Conservation (phyloP, 2,797 vertebrate genomes). For the Poeciliopsis paucimaculata region DNA sequence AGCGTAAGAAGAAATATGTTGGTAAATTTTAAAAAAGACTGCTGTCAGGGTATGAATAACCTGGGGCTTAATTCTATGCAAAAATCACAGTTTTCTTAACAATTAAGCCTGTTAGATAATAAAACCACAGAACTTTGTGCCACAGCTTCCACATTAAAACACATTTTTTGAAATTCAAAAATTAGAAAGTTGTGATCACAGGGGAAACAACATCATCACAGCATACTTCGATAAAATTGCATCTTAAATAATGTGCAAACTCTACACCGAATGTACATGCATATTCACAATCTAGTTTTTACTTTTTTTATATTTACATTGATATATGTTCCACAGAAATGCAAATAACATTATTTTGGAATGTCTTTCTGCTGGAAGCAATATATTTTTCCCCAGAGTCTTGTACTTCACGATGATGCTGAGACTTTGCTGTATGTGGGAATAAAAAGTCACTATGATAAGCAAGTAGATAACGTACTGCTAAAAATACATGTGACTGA, state of each 20-base stretch:
- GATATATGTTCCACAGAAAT: too few relatives aligned
- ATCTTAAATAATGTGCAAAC: background rate
- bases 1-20: background rate
- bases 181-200: background rate
- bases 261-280: background rate
- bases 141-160: background rate
- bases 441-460: slow-evolving; percentile 69
- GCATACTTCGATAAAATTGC: background rate
- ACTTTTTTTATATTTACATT: background rate
- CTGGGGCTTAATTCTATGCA: background rate
- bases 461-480: slow-evolving; percentile 67
- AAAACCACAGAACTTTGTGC: background rate
- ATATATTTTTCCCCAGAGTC: slow-evolving; percentile 16
- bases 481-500: slow-evolving; percentile 77
- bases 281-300: background rate
- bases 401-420: slow-evolving; percentile 58
- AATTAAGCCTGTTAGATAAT: background rate
- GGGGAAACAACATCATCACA: background rate
- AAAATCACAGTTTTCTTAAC: background rate
- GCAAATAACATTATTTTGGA: background rate
- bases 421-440: slow-evolving; percentile 66
- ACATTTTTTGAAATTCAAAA: background rate
- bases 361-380: slow-evolving; percentile 12
- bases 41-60: background rate
- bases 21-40: background rate